Evolutionary conservation across 2,113 vertebrate genomes (phyloP).

Genomic region (Ovibos moschatus): DNA sequence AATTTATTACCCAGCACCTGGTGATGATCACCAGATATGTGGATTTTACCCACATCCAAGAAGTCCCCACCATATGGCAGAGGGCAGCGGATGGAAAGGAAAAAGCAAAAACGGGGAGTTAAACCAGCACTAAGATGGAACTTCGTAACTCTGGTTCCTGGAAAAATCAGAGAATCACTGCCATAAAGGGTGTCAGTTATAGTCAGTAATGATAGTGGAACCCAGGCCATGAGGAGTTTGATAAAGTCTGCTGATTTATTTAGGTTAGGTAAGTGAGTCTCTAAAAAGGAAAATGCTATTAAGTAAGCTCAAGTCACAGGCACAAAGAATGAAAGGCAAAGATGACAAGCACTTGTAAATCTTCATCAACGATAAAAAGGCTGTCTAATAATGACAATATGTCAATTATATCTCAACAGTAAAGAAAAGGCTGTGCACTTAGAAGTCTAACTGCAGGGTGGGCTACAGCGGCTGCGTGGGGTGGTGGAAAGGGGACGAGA

Average conservation of each 20-base stretch:
- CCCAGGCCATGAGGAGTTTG: not conserved
- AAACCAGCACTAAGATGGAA: not conserved
- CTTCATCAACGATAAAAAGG: not conserved
- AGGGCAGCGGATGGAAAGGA: not conserved
- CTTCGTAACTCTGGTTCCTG: not conserved
- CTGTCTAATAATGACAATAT: not conserved
- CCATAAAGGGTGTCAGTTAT: not conserved
- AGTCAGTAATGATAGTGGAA: not conserved
- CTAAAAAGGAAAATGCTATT: conserved; percentile 11
- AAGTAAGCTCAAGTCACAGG: not conserved
- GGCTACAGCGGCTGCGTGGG: not conserved
- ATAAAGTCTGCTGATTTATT: conserved; percentile 3
- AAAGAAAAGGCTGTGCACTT: not conserved
- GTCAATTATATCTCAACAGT: not conserved
- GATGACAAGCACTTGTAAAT: not conserved
- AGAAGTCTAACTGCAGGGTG: not conserved
- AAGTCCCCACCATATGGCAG: not conserved
- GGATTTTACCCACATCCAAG: not conserved
- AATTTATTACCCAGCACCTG: not conserved
- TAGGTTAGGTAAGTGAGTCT: not conserved
- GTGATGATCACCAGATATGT: not conserved
- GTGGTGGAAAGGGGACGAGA: not conserved
- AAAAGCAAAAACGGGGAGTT: not conserved
- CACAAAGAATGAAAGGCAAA: not conserved
- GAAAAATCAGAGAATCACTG: not conserved